These are phyloP conservation scores for Lacanobia oleracea DNA, from an alignment of 2,888 invertebrate genomes.

Conservation along the genomic window DNA sequence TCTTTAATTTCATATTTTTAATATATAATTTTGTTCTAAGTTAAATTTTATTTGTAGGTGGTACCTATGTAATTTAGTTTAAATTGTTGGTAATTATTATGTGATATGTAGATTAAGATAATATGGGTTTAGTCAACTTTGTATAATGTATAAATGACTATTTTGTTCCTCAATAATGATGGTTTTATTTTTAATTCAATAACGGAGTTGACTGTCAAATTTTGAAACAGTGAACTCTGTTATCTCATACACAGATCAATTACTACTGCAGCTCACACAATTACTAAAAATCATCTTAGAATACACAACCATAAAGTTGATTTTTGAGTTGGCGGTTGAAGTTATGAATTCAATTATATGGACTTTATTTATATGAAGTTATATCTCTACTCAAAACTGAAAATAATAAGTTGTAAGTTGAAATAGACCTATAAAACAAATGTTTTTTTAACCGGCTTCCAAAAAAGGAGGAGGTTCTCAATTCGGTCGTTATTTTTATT, in stretches of 20 bases:
- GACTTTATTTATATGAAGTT: neutral
- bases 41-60: conserved; percentile 56
- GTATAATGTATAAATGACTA: conserved; percentile 5
- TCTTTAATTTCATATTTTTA: conserved; percentile 58
- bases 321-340: too few species aligned
- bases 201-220: too few species aligned
- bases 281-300: too few species aligned
- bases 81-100: conserved; percentile 76
- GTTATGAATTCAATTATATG: too few species aligned
- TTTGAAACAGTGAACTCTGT: neutral
- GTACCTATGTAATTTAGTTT: conserved; percentile 65
- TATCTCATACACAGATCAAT: neutral
- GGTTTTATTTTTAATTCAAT: neutral
- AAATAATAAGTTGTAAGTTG: too few species aligned
- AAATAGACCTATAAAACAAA: too few species aligned
- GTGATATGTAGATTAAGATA: conserved; percentile 78
- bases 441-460: too few species aligned
- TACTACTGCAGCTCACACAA: too few species aligned
- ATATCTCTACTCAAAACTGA: neutral
- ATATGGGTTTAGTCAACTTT: conserved; percentile 39
- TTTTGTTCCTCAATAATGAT: neutral
- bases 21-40: conserved; percentile 42
- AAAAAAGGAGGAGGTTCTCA: too few species aligned
- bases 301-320: too few species aligned
- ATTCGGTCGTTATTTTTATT: too few species aligned